phyloP scores from a whole-genome alignment of 1,140 invertebrate genomes.

The Muscidifurax raptorellus region DNA sequence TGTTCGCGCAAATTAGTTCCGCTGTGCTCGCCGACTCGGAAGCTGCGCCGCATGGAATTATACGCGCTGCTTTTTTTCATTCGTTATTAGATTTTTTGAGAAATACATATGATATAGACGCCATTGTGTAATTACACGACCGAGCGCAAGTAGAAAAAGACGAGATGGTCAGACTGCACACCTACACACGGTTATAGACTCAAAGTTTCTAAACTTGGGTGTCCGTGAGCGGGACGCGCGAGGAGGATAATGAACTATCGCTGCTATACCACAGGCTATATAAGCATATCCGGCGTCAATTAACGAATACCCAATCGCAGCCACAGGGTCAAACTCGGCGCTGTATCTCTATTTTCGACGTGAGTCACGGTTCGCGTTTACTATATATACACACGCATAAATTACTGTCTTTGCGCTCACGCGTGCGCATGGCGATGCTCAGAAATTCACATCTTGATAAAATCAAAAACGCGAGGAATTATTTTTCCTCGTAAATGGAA shows the following conservation, averaged over 20 bases:
- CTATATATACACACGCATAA: no score
- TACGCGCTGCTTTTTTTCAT: not conserved
- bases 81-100: not conserved
- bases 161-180: no score
- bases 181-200: no score
- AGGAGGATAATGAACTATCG: not conserved
- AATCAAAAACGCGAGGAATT: no score
- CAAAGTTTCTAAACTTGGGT: no score
- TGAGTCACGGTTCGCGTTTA: not conserved
- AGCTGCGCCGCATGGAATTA: not conserved
- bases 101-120: no score
- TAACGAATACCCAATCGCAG: not conserved
- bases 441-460: no score
- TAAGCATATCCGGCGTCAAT: not conserved
- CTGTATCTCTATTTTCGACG: not conserved
- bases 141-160: no score
- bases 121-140: no score
- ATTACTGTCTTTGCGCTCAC: no score
- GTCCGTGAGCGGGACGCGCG: not conserved
- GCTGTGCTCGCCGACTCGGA: not conserved
- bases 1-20: slow-evolving; percentile 5
- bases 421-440: no score
- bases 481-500: not conserved
- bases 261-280: not conserved
- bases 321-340: not conserved